Evolutionary conservation across 2,113 vertebrate species (phyloP).

Genomic region (Pterocles burchelli): DNA sequence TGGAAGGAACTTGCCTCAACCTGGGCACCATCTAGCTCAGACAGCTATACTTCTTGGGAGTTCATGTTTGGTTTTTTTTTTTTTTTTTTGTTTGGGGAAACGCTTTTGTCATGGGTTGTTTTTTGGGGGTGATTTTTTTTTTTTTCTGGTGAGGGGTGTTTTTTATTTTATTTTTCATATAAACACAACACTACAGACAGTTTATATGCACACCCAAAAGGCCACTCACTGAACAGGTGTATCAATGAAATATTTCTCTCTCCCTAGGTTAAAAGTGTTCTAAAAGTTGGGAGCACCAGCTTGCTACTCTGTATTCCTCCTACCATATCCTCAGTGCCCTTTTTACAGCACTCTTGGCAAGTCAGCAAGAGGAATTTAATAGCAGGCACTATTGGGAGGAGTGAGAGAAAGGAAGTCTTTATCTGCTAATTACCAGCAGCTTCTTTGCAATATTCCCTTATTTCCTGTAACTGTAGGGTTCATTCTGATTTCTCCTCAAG

Average conservation of each 20-base stretch:
- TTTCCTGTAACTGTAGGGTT: neutral
- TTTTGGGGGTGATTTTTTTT: neutral
- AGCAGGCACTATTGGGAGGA: neutral
- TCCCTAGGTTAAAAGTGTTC: neutral
- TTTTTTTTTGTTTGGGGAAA: neutral
- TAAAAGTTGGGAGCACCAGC: neutral
- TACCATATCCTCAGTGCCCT: neutral
- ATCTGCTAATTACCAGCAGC: neutral
- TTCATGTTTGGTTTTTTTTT: neutral
- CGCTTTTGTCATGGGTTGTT: no score
- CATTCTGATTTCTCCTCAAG: neutral
- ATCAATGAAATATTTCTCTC: neutral
- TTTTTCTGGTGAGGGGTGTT: neutral
- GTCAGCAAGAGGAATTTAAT: neutral
- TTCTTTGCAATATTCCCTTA: neutral
- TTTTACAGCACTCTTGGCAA: neutral
- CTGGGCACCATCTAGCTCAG: neutral
- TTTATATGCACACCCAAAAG: neutral
- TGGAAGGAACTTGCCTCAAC: neutral
- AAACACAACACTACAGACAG: neutral
- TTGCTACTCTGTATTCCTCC: neutral
- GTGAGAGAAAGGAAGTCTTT: neutral
- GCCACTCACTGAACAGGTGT: neutral
- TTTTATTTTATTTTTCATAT: neutral
- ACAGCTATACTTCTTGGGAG: rapidly evolving